Percentiles rank a stretch among this genome's conserved stretches.
Conservation (phyloP, 2,888 invertebrate genomes). For the Exocentrus adspersus region DNA sequence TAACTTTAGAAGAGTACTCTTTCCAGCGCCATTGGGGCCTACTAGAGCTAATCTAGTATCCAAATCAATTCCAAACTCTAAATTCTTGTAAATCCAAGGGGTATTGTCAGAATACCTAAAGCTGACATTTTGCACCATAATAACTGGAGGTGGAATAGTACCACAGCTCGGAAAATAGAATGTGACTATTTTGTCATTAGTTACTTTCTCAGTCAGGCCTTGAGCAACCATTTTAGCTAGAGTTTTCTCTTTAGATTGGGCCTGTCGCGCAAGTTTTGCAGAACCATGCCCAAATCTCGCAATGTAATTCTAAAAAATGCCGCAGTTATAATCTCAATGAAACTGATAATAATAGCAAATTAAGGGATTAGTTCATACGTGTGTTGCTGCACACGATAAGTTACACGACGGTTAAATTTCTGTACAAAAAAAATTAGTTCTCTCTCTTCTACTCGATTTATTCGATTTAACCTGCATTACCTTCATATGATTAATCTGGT, state of each 20-base stretch:
- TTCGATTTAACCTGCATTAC: no score
- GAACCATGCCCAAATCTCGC: constrained; percentile 99
- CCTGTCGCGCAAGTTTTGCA: constrained; percentile 97
- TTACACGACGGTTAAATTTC: no score
- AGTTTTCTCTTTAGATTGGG: constrained; percentile 99
- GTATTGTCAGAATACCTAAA: constrained; percentile 90
- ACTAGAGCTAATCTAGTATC: constrained; percentile 95
- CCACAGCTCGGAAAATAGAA: constrained; percentile 98
- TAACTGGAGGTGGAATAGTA: constrained; percentile 97
- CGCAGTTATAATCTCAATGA: no score
- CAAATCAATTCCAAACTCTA: constrained; percentile 99
- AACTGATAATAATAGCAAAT: no score
- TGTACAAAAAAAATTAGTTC: constrained; percentile 21
- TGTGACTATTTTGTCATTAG: constrained; percentile 88
- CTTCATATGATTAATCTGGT: constrained; percentile 99
- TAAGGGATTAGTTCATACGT: no score
- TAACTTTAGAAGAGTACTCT: constrained; percentile 95
- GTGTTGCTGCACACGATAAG: no score
- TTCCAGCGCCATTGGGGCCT: constrained; percentile 98
- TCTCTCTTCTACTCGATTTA: background rate
- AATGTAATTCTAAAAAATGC: constrained; percentile 89
- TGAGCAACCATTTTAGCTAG: constrained; percentile 99
- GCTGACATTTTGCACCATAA: constrained; percentile 99
- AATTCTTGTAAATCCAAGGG: constrained; percentile 94
- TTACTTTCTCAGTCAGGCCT: constrained; percentile 95